Conservation (phyloP, 2,113 vertebrate genomes). For the Mobula birostris region DNA sequence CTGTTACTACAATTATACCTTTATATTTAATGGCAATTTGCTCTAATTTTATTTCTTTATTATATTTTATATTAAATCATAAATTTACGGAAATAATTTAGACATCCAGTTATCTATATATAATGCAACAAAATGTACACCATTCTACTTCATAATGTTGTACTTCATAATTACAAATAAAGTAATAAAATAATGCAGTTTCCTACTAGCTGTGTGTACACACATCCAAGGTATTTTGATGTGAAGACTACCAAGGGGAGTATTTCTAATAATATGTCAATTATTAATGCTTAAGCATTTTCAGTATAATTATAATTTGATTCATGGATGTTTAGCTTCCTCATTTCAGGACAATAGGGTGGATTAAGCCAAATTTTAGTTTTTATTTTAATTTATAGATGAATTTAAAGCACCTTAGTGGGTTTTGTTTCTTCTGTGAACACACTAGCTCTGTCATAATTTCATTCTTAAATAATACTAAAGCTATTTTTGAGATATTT, state of each 20-base stretch:
- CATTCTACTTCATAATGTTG: background rate
- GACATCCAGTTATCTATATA: background rate
- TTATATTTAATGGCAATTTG: conserved; percentile 23
- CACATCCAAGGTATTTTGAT: background rate
- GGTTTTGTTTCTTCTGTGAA: background rate
- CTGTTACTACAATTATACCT: background rate
- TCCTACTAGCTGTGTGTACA: background rate
- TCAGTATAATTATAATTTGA: background rate
- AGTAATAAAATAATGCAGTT: conserved; percentile 22
- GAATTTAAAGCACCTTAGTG: background rate
- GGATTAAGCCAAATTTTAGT: background rate
- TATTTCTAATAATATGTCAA: no score
- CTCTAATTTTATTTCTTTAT: conserved; percentile 12
- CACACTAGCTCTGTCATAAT: background rate
- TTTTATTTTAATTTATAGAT: background rate
- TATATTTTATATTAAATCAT: background rate
- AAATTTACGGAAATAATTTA: background rate
- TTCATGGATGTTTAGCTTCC: background rate
- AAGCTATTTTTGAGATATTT: background rate
- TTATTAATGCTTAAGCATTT: background rate
- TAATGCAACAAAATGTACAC: background rate
- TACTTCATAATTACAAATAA: conserved; percentile 9
- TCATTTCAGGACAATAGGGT: background rate
- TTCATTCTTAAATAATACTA: background rate
- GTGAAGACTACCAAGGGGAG: background rate